Evolutionary conservation across 2,113 vertebrate species (phyloP).

Genomic region (Monarcha castaneiventris): DNA sequence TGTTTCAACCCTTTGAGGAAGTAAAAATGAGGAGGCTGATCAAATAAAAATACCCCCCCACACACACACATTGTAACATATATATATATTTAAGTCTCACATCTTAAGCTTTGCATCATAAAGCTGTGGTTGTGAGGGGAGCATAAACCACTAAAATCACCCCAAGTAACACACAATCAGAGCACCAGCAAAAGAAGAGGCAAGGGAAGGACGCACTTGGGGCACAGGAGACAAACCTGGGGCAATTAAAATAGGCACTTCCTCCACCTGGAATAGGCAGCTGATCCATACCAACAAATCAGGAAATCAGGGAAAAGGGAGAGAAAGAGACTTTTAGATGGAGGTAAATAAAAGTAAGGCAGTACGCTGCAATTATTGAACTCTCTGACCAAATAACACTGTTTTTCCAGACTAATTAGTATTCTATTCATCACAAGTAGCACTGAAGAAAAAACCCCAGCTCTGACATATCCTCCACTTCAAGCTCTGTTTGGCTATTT

Average conservation of each 20-base stretch:
- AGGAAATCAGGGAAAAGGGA: background rate
- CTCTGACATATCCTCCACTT: background rate
- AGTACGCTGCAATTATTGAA: background rate
- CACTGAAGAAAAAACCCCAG: background rate
- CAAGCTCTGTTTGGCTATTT: background rate
- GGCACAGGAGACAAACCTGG: background rate
- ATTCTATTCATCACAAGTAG: background rate
- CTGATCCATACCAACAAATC: background rate
- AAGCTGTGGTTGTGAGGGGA: background rate
- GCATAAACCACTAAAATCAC: background rate
- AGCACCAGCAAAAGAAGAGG: background rate
- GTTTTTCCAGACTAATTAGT: background rate
- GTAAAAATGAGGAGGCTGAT: background rate
- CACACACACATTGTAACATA: accelerated
- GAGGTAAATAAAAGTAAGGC: background rate
- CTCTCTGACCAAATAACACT: background rate
- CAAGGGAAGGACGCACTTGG: background rate
- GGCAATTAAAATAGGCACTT: background rate
- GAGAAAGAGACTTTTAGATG: background rate
- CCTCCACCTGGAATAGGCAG: background rate
- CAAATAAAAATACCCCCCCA: background rate
- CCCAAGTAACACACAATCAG: background rate
- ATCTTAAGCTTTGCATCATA: background rate
- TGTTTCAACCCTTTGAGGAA: background rate
- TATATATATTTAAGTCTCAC: background rate